Percentiles rank a stretch among this genome's conserved stretches.
Evolutionary conservation across 2,797 vertebrate genomes (phyloP).

Genomic region (Channallabes apus): DNA sequence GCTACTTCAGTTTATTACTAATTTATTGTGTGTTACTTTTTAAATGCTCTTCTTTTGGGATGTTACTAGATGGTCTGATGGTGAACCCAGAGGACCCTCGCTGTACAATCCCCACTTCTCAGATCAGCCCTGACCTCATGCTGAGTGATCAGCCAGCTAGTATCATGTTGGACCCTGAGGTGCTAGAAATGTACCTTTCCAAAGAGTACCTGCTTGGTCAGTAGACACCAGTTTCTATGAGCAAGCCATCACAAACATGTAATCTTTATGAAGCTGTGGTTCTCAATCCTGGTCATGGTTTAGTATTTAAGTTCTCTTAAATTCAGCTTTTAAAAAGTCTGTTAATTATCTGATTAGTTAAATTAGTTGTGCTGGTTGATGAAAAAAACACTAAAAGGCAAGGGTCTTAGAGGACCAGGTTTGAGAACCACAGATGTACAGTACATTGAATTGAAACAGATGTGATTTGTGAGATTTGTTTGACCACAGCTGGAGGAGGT

Average conservation of each 20-base stretch:
- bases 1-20: neutral
- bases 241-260: neutral
- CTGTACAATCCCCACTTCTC: constrained; percentile 84
- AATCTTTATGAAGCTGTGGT: neutral
- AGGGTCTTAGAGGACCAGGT: too few species aligned
- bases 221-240: constrained; percentile 17
- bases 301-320: too few species aligned
- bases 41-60: neutral
- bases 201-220: constrained; percentile 87
- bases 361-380: too few species aligned
- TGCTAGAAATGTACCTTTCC: constrained; percentile 82
- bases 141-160: constrained; percentile 87
- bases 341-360: too few species aligned
- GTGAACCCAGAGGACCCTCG: constrained; percentile 79
- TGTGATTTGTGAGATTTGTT: constrained; percentile 4
- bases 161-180: constrained; percentile 83
- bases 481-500: neutral
- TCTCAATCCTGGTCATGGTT: too few species aligned
- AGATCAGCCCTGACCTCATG: constrained; percentile 91
- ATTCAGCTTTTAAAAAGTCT: too few species aligned
- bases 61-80: constrained; percentile 81
- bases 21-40: neutral
- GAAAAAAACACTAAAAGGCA: too few species aligned
- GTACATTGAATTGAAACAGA: neutral
- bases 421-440: too few species aligned